Base-by-base conservation (phyloP, 2,113 vertebrate genomes). In the Sciurus niger region DNA sequence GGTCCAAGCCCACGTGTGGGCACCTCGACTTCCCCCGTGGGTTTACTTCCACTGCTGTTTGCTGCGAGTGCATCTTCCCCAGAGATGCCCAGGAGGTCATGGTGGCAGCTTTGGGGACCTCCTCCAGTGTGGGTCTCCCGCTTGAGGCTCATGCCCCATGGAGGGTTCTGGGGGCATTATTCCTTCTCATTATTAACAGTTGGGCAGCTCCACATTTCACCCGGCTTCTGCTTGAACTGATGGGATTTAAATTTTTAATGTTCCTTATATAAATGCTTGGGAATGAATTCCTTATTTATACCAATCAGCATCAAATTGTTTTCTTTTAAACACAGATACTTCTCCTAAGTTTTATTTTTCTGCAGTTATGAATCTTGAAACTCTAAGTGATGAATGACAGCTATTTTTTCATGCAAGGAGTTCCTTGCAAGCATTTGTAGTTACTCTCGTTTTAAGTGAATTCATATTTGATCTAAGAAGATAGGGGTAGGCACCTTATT, bases 71-170 rank as follows among this genome's bases (percentile, higher is more conserved):
- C 0, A 0, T 13, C 12, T 28, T 43, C 25, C 63, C 78, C 46
- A 1, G 28, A 6, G 5, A 32, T 8, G 32, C 55, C 4, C 77
- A 7, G 2, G n/a, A 51, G 22, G 77, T 17, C 48, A 1, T 0
- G 13, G 12, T 51, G 40, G 13, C 6, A 0, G 34, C 22, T 20
- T 14, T 5, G 5, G 34, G 77, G 70, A 34, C 10, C 73, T 11
- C 72, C 70, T 46, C 24, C 10, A 43, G 60, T 0, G 1, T 2
- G 1, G 0, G 6, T 32, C 58, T 0, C 51, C 37, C 22, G 7
- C 60, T 28, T 63, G 60, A 63, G 2, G 2, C 60, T 76, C 2
- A 8, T 1, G 8, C 18, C 67, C 37, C n/a, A 0, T 0, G 8
- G 30, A 5, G 8, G 17, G 43, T 9, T 37, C 84, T 46, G 34